Conservation (phyloP, 2,797 vertebrate species). For the Borostomias antarcticus region DNA sequence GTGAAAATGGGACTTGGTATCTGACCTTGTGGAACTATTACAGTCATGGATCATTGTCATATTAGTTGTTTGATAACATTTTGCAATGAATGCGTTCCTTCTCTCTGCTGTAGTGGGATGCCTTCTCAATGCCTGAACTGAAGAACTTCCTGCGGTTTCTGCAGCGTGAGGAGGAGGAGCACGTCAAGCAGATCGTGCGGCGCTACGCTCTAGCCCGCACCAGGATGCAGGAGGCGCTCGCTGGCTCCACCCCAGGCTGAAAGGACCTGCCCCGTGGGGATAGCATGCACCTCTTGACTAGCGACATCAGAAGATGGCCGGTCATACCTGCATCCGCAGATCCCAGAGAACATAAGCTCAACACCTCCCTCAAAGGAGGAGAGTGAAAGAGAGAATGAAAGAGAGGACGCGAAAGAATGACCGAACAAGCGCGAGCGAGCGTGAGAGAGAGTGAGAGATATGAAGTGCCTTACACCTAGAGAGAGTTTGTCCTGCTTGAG, state of each 20-base stretch:
- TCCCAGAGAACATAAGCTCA: slow-evolving; percentile 59
- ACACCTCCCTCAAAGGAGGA: slow-evolving; percentile 54
- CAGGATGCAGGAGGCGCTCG: slow-evolving; percentile 85
- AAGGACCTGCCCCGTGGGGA: slow-evolving; percentile 15
- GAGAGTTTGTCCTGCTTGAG: slow-evolving; percentile 74
- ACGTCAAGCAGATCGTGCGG: slow-evolving; percentile 85
- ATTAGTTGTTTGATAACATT: background rate
- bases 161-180: slow-evolving; percentile 91
- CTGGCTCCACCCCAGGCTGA: slow-evolving; percentile 84
- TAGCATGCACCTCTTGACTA: slow-evolving; percentile 54
- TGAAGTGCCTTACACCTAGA: slow-evolving; percentile 76
- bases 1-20: background rate
- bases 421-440: slow-evolving; percentile 71
- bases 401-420: slow-evolving; percentile 65
- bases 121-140: slow-evolving; percentile 91
- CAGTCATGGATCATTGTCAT: background rate
- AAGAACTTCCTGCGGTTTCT: slow-evolving; percentile 92
- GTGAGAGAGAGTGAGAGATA: slow-evolving; percentile 72
- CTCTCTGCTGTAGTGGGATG: slow-evolving; percentile 84
- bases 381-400: slow-evolving; percentile 39
- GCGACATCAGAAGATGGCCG: slow-evolving; percentile 41
- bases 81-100: background rate
- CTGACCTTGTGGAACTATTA: background rate
- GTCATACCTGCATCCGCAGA: slow-evolving; percentile 64
- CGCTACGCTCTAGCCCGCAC: slow-evolving; percentile 85